Evolutionary conservation across 2,888 invertebrate species (phyloP).

Genomic region (Ctena decussata): DNA sequence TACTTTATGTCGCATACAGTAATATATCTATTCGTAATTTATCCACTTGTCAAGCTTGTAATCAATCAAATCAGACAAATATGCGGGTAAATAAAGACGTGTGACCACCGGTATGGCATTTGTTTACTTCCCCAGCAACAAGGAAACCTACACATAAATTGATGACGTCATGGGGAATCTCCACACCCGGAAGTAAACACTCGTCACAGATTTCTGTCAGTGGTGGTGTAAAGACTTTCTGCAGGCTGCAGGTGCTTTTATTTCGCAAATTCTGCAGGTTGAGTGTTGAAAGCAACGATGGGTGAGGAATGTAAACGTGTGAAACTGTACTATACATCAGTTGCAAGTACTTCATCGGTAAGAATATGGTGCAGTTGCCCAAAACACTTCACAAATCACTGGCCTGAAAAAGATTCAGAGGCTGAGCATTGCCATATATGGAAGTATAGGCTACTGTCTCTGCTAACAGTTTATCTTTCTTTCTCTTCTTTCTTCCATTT

Average conservation of each 20-base stretch:
- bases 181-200: conserved; percentile 40
- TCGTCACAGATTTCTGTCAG: conserved; percentile 28
- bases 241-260: neutral
- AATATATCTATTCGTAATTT: neutral
- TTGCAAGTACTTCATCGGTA: conserved; percentile 68
- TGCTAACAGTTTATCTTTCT: too few relatives aligned
- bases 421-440: conserved; percentile 50
- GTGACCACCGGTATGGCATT: conserved; percentile 73
- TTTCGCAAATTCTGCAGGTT: neutral
- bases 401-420: neutral
- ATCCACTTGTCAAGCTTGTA: neutral
- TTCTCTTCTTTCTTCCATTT: too few relatives aligned
- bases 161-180: conserved; percentile 57
- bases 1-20: too few relatives aligned
- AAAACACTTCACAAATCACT: neutral
- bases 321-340: conserved; percentile 64
- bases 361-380: conserved; percentile 30
- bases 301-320: conserved; percentile 37
- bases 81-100: conserved; percentile 46
- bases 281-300: neutral
- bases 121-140: conserved; percentile 81
- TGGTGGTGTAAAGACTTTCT: neutral
- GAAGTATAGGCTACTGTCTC: conserved; percentile 25
- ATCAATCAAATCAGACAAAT: neutral
- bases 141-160: conserved; percentile 58